A percentile compares a stretch with the other conserved stretches of the same genome.
Evolutionary conservation across 92 coral and sea anemone species (phyloP).

Genomic region (Phymanthus crucifer): DNA sequence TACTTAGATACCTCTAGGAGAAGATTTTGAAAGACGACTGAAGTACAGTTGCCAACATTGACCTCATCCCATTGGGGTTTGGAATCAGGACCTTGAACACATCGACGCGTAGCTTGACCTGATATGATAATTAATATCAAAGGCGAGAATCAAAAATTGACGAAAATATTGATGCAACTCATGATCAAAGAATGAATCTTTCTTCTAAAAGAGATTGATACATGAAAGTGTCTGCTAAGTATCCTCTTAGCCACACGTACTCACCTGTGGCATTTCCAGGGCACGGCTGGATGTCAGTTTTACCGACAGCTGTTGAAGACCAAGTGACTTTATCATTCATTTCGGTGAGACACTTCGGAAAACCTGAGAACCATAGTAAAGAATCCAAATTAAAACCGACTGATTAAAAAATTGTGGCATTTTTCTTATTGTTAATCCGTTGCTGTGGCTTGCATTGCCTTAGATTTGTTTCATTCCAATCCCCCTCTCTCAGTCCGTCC

Average conservation of each 20-base stretch:
- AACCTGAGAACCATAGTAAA: conserved; percentile 10
- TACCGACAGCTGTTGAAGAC: conserved; percentile 50
- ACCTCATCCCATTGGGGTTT: conserved; percentile 39
- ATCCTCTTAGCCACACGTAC: too few species aligned
- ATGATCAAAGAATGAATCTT: too few species aligned
- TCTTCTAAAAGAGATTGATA: too few species aligned
- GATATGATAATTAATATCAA: not conserved
- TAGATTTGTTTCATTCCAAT: too few species aligned
- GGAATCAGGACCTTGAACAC: not conserved
- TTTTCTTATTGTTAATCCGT: too few species aligned
- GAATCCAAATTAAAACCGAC: too few species aligned
- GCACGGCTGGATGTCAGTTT: conserved; percentile 47
- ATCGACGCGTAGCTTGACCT: conserved; percentile 31
- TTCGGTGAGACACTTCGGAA: conserved; percentile 45
- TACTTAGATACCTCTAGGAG: conserved; percentile 40
- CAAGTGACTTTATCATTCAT: conserved; percentile 27
- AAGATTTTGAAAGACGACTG: conserved; percentile 30
- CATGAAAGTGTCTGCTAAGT: too few species aligned
- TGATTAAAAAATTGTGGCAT: not conserved
- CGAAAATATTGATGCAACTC: too few species aligned
- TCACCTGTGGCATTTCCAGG: conserved; percentile 58
- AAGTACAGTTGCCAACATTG: conserved; percentile 46
- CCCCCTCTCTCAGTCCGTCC: too few species aligned
- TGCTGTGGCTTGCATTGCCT: too few species aligned
- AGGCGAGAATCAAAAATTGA: not conserved